Evolutionary conservation across 2,888 invertebrate genomes (phyloP).

Genomic region (Cyclophora albipunctata): DNA sequence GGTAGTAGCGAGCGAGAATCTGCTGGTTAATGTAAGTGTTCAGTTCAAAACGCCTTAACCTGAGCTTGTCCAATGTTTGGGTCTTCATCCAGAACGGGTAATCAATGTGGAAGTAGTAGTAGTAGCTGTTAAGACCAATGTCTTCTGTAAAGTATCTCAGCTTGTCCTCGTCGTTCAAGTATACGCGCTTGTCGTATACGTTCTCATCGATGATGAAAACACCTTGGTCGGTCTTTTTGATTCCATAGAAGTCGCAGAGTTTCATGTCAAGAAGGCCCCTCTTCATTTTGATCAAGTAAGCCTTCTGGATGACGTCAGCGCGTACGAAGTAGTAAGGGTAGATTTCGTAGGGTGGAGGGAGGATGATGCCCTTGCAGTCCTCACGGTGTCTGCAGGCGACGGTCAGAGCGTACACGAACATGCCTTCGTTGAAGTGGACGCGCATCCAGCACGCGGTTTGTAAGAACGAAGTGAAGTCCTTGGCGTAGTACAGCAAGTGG

Average conservation of each 20-base stretch:
- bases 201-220: slow-evolving; percentile 79
- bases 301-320: slow-evolving; percentile 77
- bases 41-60: slow-evolving; percentile 66
- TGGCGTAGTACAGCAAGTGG: slow-evolving; percentile 71
- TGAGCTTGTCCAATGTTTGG: slow-evolving; percentile 47
- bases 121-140: slow-evolving; percentile 77
- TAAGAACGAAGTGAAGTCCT: slow-evolving; percentile 67
- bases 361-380: slow-evolving; percentile 64
- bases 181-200: slow-evolving; percentile 74
- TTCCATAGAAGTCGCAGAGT: slow-evolving; percentile 69
- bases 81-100: slow-evolving; percentile 79
- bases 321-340: slow-evolving; percentile 81
- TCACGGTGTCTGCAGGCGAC: slow-evolving; percentile 70
- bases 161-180: slow-evolving; percentile 70
- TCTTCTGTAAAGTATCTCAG: slow-evolving; percentile 80
- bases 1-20: slow-evolving; percentile 76
- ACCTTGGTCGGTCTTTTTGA: slow-evolving; percentile 64
- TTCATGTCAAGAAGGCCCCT: slow-evolving; percentile 60
- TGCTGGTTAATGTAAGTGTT: slow-evolving; percentile 79
- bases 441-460: slow-evolving; percentile 72
- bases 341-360: slow-evolving; percentile 76
- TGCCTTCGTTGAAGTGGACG: slow-evolving; percentile 69
- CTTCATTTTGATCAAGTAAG: slow-evolving; percentile 70
- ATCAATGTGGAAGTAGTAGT: slow-evolving; percentile 77
- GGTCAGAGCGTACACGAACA: slow-evolving; percentile 74